A percentile compares a stretch with the other conserved stretches of the same genome.
phyloP scores from a whole-genome alignment of 2,113 vertebrate genomes.

The Oncorhynchus kisutch region DNA sequence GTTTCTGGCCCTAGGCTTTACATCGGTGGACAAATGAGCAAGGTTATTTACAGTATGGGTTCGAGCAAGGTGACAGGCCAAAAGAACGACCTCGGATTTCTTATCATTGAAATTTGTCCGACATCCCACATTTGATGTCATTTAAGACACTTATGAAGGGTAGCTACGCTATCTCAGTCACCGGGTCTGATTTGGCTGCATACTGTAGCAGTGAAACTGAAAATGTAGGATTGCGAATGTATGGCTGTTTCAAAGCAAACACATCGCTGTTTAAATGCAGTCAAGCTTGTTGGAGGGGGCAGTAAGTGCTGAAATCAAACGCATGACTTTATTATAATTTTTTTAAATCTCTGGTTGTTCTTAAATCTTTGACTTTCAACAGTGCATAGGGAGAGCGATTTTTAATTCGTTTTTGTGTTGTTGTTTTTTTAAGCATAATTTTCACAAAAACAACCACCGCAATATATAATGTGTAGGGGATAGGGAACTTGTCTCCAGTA shows the following conservation, averaged over 20 bases:
- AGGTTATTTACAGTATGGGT: too few species aligned
- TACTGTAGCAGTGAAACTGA: not conserved
- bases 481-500: not conserved
- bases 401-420: not conserved
- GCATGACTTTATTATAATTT: not conserved
- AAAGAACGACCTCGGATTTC: too few species aligned
- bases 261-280: slow-evolving; percentile 17
- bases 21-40: too few species aligned
- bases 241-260: slow-evolving; percentile 13
- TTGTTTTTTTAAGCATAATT: not conserved
- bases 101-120: too few species aligned
- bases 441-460: not conserved
- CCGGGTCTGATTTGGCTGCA: too few species aligned
- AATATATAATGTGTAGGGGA: not conserved
- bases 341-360: not conserved
- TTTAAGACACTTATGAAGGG: too few species aligned
- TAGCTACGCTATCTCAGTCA: too few species aligned
- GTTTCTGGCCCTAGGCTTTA: too few species aligned
- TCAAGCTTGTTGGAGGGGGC: not conserved
- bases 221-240: too few species aligned
- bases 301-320: not conserved
- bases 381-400: not conserved
- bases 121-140: too few species aligned
- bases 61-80: too few species aligned
- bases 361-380: not conserved